Base-by-base conservation (phyloP, 2,888 invertebrate genomes). In the Acanthosepion esculentum region DNA sequence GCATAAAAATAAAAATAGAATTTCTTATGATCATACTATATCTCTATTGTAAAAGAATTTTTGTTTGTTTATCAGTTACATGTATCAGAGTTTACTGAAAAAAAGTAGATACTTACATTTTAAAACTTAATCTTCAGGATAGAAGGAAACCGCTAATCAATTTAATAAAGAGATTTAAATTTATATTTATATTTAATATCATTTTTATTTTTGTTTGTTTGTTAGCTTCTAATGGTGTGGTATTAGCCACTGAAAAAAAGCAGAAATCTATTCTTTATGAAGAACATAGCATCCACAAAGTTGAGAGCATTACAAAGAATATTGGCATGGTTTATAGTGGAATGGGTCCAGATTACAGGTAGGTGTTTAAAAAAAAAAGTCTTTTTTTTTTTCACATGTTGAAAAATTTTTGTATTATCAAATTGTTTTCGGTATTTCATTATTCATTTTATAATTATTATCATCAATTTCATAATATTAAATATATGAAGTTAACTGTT, bases 181-280 rank as follows among this genome's bases (percentile, higher is more conserved):
- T 78, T 78, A 4, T 78, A 78, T 2, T 78, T 78, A 4, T n/a
- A n/a, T 33, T n/a, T 78, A n/a, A 78, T 78, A 78, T 8, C 26
- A 1, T 20, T 26, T 48, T 93, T 93, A 2, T 53, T 93, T 92
- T 55, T 95, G 93, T 95, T 96, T 99, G 99, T 92, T 55, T 95
- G 93, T 95, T 96, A 99, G 99, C 99, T 20, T 98, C 98, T 64
- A 99, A 99, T 98, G 99, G 99, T 50, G 99, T 99, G 20, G 99
- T 99, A 41, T 98, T 99, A 96, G 99, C 99, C 0, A 99, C 99
- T 8, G 99, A 99, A 97, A 99, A 99, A 97, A 99, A 99, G 97
- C 99, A 99, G 98, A 99, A 99, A 97, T 99, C 99, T 10, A 98
- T 99, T 95, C 98, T 99, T 50, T 99, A 99, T 96, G 99, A 99